Percentiles rank a stretch among this genome's conserved stretches.
Evolutionary conservation across 2,797 vertebrate species (phyloP).

Genomic region (Sebastes miniatus): DNA sequence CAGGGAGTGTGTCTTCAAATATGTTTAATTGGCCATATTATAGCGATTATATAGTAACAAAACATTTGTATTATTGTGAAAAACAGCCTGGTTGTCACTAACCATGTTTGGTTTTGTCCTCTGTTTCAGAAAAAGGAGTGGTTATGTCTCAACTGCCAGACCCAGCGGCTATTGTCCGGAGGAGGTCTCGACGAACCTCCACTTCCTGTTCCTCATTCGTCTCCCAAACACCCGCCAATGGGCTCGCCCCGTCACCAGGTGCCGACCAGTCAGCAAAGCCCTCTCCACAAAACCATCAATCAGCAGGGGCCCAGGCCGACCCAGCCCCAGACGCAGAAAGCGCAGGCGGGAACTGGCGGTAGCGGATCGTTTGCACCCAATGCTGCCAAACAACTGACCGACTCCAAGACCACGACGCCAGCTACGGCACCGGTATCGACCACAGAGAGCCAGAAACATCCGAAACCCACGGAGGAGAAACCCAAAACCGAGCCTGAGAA

Average conservation of each 20-base stretch:
- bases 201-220: slow-evolving; percentile 82
- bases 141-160: slow-evolving; percentile 99
- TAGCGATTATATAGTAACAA: neutral
- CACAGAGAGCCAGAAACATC: slow-evolving; percentile 70
- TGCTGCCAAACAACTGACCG: slow-evolving; percentile 77
- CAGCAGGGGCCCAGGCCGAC: slow-evolving; percentile 69
- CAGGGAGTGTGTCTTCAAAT: neutral
- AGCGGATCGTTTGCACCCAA: slow-evolving; percentile 68
- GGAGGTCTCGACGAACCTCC: slow-evolving; percentile 87
- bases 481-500: slow-evolving; percentile 60
- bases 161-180: slow-evolving; percentile 93
- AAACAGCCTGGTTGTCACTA: neutral
- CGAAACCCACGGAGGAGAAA: slow-evolving; percentile 65
- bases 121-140: slow-evolving; percentile 95
- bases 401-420: slow-evolving; percentile 68
- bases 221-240: slow-evolving; percentile 85
- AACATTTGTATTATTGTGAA: neutral
- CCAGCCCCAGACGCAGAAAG: slow-evolving; percentile 67
- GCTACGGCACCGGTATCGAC: slow-evolving; percentile 20
- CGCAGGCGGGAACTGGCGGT: slow-evolving; percentile 49
- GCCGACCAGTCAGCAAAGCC: slow-evolving; percentile 74
- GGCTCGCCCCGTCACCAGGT: slow-evolving; percentile 85
- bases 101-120: neutral
- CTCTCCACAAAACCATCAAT: slow-evolving; percentile 72
- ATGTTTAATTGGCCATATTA: neutral